phyloP scores from a whole-genome alignment of 2,888 invertebrate genomes.

The Nineta flava region DNA sequence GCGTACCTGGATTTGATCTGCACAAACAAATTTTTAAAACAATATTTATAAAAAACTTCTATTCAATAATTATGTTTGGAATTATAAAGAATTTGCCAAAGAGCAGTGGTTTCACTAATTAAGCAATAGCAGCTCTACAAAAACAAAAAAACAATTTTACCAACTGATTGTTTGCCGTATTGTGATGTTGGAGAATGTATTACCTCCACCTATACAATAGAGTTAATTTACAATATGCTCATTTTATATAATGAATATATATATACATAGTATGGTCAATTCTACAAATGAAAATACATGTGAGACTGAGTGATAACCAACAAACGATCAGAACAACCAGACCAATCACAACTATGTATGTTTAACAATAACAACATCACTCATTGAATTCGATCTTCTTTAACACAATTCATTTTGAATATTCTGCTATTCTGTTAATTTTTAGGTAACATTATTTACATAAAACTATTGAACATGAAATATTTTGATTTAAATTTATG shows the following conservation, averaged over 20 bases:
- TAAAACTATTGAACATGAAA: too few relatives aligned
- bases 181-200: slow-evolving; percentile 4
- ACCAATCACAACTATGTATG: too few relatives aligned
- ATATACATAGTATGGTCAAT: too few relatives aligned
- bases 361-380: too few relatives aligned
- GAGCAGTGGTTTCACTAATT: slow-evolving; percentile 2
- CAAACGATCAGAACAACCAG: too few relatives aligned
- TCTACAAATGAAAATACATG: too few relatives aligned
- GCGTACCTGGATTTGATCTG: slow-evolving; percentile 85
- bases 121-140: slow-evolving; percentile 7
- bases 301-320: too few relatives aligned
- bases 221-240: slow-evolving; percentile 2
- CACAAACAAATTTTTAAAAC: neutral
- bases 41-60: neutral
- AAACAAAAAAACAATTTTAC: slow-evolving; percentile 7
- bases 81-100: slow-evolving; percentile 1
- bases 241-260: neutral
- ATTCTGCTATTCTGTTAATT: too few relatives aligned
- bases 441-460: too few relatives aligned
- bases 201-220: slow-evolving; percentile 9
- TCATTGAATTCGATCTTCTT: too few relatives aligned
- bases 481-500: too few relatives aligned
- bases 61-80: neutral
- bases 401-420: too few relatives aligned
- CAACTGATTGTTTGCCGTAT: slow-evolving; percentile 6